Conservation (phyloP, 64 coral and sea anemone genomes). For the Anthopleura sola region DNA sequence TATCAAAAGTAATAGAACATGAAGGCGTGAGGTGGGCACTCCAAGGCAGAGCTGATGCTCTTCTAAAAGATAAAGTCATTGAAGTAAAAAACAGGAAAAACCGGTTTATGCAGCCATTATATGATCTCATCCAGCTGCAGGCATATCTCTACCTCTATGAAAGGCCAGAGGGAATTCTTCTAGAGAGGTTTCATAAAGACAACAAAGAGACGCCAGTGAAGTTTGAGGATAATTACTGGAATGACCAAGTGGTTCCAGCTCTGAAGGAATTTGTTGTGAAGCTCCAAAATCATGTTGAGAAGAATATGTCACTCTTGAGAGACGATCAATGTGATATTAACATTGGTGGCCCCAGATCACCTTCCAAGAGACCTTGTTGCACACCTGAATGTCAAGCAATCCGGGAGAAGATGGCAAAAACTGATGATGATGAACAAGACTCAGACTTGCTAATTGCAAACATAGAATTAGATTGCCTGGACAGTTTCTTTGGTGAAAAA, state of each 20-base stretch:
- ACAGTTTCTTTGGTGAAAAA: not conserved
- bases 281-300: constrained; percentile 54
- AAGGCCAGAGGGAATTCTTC: constrained; percentile 69
- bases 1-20: constrained; percentile 50
- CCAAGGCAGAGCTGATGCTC: constrained; percentile 78
- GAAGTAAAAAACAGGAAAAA: constrained; percentile 95
- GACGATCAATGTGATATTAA: not conserved
- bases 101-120: constrained; percentile 85
- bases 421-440: not conserved
- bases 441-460: not conserved
- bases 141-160: constrained; percentile 81
- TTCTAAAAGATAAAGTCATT: constrained; percentile 68
- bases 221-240: constrained; percentile 77
- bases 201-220: constrained; percentile 69
- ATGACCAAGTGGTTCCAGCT: constrained; percentile 51
- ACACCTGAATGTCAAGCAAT: constrained; percentile 1
- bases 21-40: constrained; percentile 71
- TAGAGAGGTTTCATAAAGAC: constrained; percentile 68
- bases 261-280: constrained; percentile 74
- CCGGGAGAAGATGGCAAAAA: constrained; percentile 11
- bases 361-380: not conserved
- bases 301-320: not conserved
- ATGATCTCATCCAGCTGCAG: constrained; percentile 93
- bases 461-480: not conserved
- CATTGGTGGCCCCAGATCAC: not conserved